Evolutionary conservation across 2,888 invertebrate species (phyloP).

Genomic region (Andrena hattorfiana): DNA sequence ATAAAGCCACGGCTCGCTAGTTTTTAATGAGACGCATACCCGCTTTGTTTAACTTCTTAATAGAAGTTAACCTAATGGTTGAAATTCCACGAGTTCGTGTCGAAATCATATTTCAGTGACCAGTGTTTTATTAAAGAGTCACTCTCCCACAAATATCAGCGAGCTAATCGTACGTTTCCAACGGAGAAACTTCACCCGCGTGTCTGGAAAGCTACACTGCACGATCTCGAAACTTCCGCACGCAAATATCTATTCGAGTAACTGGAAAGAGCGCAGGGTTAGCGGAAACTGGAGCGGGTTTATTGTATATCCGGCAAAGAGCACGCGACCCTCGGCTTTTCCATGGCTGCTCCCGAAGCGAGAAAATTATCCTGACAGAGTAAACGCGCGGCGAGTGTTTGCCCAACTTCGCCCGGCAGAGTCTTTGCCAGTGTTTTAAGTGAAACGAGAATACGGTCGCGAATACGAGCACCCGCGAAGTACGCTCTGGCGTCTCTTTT

Average conservation of each 20-base stretch:
- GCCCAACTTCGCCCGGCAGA: constrained; percentile 36
- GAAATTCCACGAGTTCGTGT: too few relatives aligned
- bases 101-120: too few relatives aligned
- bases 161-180: neutral
- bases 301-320: constrained; percentile 27
- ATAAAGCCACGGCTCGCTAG: neutral
- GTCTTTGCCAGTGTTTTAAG: constrained; percentile 33
- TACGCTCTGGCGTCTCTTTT: too few relatives aligned
- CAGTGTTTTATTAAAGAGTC: too few relatives aligned
- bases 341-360: constrained; percentile 41
- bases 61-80: too few relatives aligned
- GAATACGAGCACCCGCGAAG: constrained; percentile 8
- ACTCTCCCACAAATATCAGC: neutral
- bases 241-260: neutral
- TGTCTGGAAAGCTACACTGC: neutral
- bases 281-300: neutral
- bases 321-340: constrained; percentile 34
- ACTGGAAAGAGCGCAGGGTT: neutral
- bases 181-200: neutral
- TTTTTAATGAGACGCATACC: neutral
- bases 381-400: constrained; percentile 61
- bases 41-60: too few relatives aligned
- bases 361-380: constrained; percentile 64
- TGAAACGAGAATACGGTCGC: constrained; percentile 45
- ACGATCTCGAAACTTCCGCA: neutral